phyloP scores from a whole-genome alignment of 2,113 vertebrate genomes.

The Microtus pennsylvanicus region DNA sequence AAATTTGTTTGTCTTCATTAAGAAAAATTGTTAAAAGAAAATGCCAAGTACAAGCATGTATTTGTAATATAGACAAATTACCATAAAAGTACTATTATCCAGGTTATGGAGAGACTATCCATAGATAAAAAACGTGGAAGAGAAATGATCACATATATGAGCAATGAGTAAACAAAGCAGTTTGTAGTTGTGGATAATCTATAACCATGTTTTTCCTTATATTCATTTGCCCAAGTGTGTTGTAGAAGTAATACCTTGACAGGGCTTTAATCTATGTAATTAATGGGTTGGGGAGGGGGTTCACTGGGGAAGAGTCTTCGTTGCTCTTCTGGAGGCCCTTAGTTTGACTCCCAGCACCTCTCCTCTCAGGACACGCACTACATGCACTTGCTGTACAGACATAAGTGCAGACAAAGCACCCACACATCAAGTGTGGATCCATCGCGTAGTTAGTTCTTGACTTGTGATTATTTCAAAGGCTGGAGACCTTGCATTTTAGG shows the following conservation, averaged over 20 bases:
- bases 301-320: no score
- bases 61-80: slow-evolving; percentile 35
- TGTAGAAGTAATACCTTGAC: slow-evolving; percentile 9
- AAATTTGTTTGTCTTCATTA: background rate
- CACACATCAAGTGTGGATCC: background rate
- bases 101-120: background rate
- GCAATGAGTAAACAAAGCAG: slow-evolving; percentile 8
- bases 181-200: slow-evolving; percentile 51
- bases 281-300: background rate
- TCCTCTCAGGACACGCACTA: background rate
- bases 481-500: background rate
- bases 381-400: background rate
- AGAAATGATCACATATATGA: slow-evolving; percentile 20
- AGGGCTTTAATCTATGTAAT: slow-evolving; percentile 5
- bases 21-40: slow-evolving; percentile 43
- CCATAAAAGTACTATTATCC: slow-evolving; percentile 10
- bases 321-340: background rate
- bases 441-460: background rate
- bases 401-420: background rate
- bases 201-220: slow-evolving; percentile 12
- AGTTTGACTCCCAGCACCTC: background rate
- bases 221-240: slow-evolving; percentile 16
- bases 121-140: slow-evolving; percentile 3
- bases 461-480: background rate
- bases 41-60: slow-evolving; percentile 21